These are phyloP conservation scores for Drosophila tripunctata DNA, from an alignment of 2,888 invertebrate species.

Conservation along the genomic window DNA sequence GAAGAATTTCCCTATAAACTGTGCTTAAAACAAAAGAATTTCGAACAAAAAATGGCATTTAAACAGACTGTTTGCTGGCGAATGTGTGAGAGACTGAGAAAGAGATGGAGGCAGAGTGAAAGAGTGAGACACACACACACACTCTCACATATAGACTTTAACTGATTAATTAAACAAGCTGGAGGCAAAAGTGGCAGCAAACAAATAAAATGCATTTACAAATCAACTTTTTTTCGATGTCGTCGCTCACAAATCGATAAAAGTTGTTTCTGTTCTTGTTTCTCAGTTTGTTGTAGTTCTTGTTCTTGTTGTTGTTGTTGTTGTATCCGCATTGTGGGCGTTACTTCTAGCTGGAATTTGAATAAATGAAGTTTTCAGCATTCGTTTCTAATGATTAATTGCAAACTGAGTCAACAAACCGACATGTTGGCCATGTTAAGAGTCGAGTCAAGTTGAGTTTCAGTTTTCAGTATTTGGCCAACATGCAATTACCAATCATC, in stretches of 20 bases:
- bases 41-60: not conserved
- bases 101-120: not conserved
- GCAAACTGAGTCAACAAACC: slow-evolving; percentile 30
- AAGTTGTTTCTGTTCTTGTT: slow-evolving; percentile 19
- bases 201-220: slow-evolving; percentile 77
- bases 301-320: slow-evolving; percentile 19
- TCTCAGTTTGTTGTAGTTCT: slow-evolving; percentile 8
- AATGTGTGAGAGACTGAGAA: not conserved
- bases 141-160: slow-evolving; percentile 15
- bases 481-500: slow-evolving; percentile 35
- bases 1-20: too few species aligned
- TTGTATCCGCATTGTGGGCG: slow-evolving; percentile 42
- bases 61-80: not conserved
- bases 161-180: slow-evolving; percentile 66
- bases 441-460: not conserved
- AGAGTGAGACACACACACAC: not conserved
- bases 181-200: slow-evolving; percentile 58
- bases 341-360: slow-evolving; percentile 26
- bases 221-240: slow-evolving; percentile 58
- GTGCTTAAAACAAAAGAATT: too few species aligned
- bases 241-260: slow-evolving; percentile 58
- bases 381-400: slow-evolving; percentile 61
- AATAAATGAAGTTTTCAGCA: slow-evolving; percentile 33
- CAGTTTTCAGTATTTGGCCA: slow-evolving; percentile 17
- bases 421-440: slow-evolving; percentile 1